phyloP scores from a whole-genome alignment of 2,888 invertebrate genomes.

The Coelogynopora nodosa region DNA sequence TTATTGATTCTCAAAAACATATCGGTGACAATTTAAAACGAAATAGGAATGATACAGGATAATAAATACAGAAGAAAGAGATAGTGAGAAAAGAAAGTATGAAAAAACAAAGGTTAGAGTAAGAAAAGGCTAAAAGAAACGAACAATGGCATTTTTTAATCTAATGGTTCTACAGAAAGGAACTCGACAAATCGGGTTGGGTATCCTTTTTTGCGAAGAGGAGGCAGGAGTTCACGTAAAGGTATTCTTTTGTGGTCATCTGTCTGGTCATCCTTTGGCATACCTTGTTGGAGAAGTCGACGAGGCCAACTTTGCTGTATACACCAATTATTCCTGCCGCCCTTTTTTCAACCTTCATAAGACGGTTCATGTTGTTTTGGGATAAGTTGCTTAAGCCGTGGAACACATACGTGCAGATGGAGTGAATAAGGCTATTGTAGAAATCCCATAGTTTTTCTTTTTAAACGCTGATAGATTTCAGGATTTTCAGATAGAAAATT shows the following conservation, averaged over 20 bases:
- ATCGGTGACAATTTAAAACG: neutral
- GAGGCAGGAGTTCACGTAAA: neutral
- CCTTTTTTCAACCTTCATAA: neutral
- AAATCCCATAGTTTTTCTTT: neutral
- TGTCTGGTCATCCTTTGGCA: neutral
- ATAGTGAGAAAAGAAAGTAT: neutral
- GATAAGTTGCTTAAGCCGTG: neutral
- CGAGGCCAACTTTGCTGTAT: neutral
- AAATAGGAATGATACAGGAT: neutral
- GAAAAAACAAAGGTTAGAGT: neutral
- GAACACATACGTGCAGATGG: neutral
- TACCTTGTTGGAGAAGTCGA: neutral
- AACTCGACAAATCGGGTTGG: neutral
- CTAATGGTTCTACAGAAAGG: neutral
- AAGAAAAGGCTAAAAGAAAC: neutral
- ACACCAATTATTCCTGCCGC: neutral
- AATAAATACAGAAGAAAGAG: neutral
- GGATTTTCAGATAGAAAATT: neutral
- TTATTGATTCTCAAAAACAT: slow-evolving; percentile 17
- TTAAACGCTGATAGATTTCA: neutral
- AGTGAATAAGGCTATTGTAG: neutral
- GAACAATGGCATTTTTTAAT: neutral
- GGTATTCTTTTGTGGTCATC: neutral
- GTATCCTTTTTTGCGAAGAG: neutral
- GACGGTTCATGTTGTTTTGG: neutral